Evolutionary conservation across 2,113 vertebrate genomes (phyloP).

Genomic region (Galemys pyrenaicus): DNA sequence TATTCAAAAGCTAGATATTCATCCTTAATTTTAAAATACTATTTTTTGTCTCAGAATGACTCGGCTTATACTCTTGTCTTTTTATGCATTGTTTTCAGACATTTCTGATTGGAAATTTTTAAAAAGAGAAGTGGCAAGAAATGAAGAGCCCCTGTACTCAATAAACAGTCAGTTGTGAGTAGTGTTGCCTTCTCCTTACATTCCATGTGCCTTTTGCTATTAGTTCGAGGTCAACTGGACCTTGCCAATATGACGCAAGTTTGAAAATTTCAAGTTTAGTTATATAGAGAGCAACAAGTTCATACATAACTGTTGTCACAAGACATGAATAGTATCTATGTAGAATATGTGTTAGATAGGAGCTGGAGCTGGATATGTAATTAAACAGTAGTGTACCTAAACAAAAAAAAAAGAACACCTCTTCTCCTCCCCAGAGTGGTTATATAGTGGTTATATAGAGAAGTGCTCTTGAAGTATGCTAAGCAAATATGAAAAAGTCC

Average conservation of each 20-base stretch:
- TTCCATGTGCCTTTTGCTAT: background rate
- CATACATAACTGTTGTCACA: constrained; percentile 44
- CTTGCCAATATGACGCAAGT: background rate
- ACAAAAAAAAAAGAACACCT: constrained; percentile 53
- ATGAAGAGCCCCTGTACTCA: background rate
- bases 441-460: constrained; percentile 65
- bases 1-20: background rate
- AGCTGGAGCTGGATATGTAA: constrained; percentile 68
- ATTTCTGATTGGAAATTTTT: background rate
- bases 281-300: constrained; percentile 70
- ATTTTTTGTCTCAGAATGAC: background rate
- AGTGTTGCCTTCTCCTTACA: background rate
- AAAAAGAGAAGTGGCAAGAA: background rate
- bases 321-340: constrained; percentile 44
- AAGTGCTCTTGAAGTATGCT: constrained; percentile 71
- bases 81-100: rapidly evolving
- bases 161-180: background rate
- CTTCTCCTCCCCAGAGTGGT: constrained; percentile 28
- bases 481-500: constrained; percentile 74
- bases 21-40: background rate
- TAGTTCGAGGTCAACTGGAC: background rate
- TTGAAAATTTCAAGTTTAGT: background rate
- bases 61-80: background rate
- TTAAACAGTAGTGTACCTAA: constrained; percentile 74
- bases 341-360: constrained; percentile 45